Evolutionary conservation across 2,797 vertebrate species (phyloP).

Genomic region (Otolemur crassicaudatus): DNA sequence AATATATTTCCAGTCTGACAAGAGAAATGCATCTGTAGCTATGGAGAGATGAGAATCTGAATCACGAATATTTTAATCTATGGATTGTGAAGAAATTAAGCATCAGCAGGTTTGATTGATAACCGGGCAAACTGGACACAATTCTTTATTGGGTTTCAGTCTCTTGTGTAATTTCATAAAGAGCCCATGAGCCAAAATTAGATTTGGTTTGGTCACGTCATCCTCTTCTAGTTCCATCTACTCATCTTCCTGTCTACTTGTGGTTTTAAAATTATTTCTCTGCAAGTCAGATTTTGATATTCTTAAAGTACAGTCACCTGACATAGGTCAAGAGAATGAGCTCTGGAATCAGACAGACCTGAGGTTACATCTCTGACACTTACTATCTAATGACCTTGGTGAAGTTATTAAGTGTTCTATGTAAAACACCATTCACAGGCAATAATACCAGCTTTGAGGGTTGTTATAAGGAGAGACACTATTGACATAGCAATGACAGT

Average conservation of each 20-base stretch:
- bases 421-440: not conserved
- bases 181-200: not conserved
- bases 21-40: not conserved
- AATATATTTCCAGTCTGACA: not conserved
- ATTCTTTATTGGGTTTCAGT: conserved; percentile 38
- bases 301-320: conserved; percentile 7
- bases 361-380: not conserved
- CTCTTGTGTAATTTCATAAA: conserved; percentile 47
- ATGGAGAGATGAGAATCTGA: not conserved
- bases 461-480: not conserved
- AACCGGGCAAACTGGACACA: not conserved
- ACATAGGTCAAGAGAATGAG: not conserved
- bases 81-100: conserved; percentile 33
- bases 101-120: conserved; percentile 46
- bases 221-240: conserved; percentile 24
- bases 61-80: conserved; percentile 43
- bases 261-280: conserved; percentile 41
- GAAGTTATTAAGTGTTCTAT: not conserved
- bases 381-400: not conserved
- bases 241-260: conserved; percentile 31
- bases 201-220: not conserved
- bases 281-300: not conserved
- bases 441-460: not conserved
- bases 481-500: not conserved
- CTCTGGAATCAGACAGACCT: not conserved